Percentiles rank a stretch among this genome's conserved stretches.
Conservation (phyloP, 2,888 invertebrate species). For the Ethmia dodecea region DNA sequence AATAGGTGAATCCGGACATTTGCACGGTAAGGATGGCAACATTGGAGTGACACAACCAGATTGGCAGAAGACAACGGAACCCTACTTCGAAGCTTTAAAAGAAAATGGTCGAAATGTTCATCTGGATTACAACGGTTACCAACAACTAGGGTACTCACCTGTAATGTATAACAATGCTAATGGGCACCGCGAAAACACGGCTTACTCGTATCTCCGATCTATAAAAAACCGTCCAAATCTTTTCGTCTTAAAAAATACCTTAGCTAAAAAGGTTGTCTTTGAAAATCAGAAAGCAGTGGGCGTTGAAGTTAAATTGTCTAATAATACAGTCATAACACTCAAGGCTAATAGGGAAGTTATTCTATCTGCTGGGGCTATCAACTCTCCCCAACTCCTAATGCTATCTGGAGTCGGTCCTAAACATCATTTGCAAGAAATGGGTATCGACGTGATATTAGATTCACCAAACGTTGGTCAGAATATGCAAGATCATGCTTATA, state of each 20-base stretch:
- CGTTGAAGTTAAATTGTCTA: conserved; percentile 25
- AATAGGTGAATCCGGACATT: conserved; percentile 33
- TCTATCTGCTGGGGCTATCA: conserved; percentile 41
- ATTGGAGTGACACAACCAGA: conserved; percentile 37
- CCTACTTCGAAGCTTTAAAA: conserved; percentile 36
- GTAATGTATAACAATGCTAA: conserved; percentile 30
- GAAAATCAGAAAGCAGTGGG: conserved; percentile 27
- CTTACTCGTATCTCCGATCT: conserved; percentile 28
- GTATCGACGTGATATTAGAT: conserved; percentile 29
- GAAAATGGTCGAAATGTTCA: conserved; percentile 36
- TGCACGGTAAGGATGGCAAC: conserved; percentile 19
- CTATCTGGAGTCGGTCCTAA: conserved; percentile 43
- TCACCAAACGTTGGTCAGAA: conserved; percentile 38
- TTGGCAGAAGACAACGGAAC: conserved; percentile 45
- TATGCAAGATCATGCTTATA: conserved; percentile 39
- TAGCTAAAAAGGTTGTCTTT: conserved; percentile 31
- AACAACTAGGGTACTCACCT: conserved; percentile 37
- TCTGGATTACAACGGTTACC: conserved; percentile 33
- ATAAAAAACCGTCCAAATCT: conserved; percentile 29
- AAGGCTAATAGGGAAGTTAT: conserved; percentile 34
- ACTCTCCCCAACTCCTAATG: conserved; percentile 44
- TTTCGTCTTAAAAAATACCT: conserved; percentile 28
- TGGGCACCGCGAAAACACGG: conserved; percentile 30
- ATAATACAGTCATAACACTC: conserved; percentile 17
- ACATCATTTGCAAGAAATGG: conserved; percentile 27